Evolutionary conservation across 2,888 invertebrate genomes (phyloP), one percentile per base, ranked within the genome.

Genomic region (Fragum sueziense): DNA sequence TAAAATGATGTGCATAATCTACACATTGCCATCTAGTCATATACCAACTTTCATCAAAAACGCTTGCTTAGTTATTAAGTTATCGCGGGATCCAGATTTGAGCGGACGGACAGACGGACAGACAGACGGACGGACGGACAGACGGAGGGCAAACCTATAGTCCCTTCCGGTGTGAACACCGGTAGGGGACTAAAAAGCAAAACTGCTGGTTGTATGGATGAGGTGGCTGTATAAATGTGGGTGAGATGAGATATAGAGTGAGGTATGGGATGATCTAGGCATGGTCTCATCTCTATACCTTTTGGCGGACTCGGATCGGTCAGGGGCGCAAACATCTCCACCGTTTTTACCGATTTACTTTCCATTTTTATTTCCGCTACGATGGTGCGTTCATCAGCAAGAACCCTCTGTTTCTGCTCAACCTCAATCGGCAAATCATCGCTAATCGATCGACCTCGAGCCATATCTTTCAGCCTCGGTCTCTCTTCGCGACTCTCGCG

Each of bases 341-440:
- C 74, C 0, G 80, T 41, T 27, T n/a, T 59, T 51, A 59, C 70
- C 33, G 41, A 31, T 41, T 47, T 70, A 67, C 52, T 37, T 54
- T 70, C 76, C 61, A 51, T 54, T 65, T 27, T 76, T 25, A 54
- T 37, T 65, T 74, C 74, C 47, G 73, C 76, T 47, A 71, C 61
- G n/a, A 74, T 71, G n/a, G 57, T 65, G 33, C 67, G 68, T 54
- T 74, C 80, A 31, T 62, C 52, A 22, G 59, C 74, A 9, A 81
- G n/a, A 37, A 75, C 70, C 47, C 37, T 77, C 77, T 76, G 74
- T 76, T 59, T 80, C 77, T 81, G 75, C 69, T 78, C 81, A 47
- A 75, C 75, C 77, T 81, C 81, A 11, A 75, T 68, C 14, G 77
- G 74, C 31, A 14, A 25, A 47, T 52, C 37, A 22, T 75, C 72